A percentile compares a stretch with the other conserved stretches of the same genome.
phyloP scores from a whole-genome alignment of 2,888 invertebrate genomes.

The Bhutanitis thaidina region DNA sequence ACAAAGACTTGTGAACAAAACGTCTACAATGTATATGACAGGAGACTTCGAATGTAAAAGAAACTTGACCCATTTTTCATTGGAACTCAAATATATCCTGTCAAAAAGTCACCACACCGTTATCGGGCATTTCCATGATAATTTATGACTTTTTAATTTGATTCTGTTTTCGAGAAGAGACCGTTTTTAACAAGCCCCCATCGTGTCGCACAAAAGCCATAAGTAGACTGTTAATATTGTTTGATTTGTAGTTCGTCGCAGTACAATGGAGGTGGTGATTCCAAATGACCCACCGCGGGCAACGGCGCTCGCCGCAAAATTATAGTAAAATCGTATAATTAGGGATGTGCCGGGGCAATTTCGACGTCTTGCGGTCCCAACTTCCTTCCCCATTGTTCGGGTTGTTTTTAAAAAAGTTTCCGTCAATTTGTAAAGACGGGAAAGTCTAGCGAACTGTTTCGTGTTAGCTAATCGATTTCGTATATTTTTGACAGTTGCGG shows the following conservation, averaged over 20 bases:
- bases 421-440: slow-evolving; percentile 43
- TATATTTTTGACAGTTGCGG: slow-evolving; percentile 72
- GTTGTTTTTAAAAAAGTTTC: slow-evolving; percentile 36
- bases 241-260: slow-evolving; percentile 64
- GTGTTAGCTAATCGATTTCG: slow-evolving; percentile 63
- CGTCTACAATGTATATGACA: too few species aligned
- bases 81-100: slow-evolving; percentile 1
- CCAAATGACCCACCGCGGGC: slow-evolving; percentile 46
- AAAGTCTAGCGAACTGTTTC: slow-evolving; percentile 34
- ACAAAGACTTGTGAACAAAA: too few species aligned
- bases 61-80: slow-evolving; percentile 1
- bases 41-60: not conserved
- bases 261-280: slow-evolving; percentile 65
- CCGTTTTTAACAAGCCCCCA: slow-evolving; percentile 45
- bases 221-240: slow-evolving; percentile 49
- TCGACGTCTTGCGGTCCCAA: slow-evolving; percentile 63
- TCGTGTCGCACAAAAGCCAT: slow-evolving; percentile 37
- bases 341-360: slow-evolving; percentile 62
- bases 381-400: slow-evolving; percentile 72
- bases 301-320: slow-evolving; percentile 57
- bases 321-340: slow-evolving; percentile 72
- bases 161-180: slow-evolving; percentile 35
- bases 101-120: slow-evolving; percentile 22
- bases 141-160: slow-evolving; percentile 41
- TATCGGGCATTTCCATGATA: slow-evolving; percentile 39